These are phyloP conservation scores for Nephrotoma appendiculata DNA, from an alignment of 2,888 invertebrate species.

Conservation along the genomic window DNA sequence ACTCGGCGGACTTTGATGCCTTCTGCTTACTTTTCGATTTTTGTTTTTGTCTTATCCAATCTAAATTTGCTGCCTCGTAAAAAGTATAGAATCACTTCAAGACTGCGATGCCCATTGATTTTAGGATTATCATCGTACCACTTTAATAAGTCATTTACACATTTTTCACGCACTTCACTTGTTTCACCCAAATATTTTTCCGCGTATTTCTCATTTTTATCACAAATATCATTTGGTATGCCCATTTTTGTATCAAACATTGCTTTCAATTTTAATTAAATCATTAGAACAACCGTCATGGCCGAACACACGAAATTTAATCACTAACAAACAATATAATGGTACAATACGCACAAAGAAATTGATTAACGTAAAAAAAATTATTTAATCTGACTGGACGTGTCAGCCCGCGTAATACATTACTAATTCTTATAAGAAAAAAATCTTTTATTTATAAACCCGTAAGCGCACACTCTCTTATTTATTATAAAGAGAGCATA, in stretches of 20 bases:
- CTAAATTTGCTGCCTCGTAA: conserved; percentile 46
- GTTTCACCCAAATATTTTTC: neutral
- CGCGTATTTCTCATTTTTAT: neutral
- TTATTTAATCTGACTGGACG: neutral
- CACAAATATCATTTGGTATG: neutral
- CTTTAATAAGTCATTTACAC: conserved; percentile 23
- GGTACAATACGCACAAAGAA: neutral
- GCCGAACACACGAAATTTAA: neutral
- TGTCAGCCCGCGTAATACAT: neutral
- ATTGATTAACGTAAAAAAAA: neutral
- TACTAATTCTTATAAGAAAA: neutral
- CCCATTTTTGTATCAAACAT: neutral
- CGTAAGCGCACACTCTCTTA: neutral
- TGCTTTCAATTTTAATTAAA: neutral
- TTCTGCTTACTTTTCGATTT: conserved; percentile 33
- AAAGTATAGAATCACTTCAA: conserved; percentile 39
- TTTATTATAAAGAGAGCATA: neutral
- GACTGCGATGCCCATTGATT: conserved; percentile 33
- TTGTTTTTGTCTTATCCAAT: conserved; percentile 39
- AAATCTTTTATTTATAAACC: neutral
- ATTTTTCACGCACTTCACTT: conserved; percentile 7
- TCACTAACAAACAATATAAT: neutral
- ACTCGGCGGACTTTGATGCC: too few relatives aligned
- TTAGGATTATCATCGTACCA: conserved; percentile 33
- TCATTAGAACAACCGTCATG: neutral